phyloP scores from a whole-genome alignment of 2,113 vertebrate species.

The Pundamilia nyererei region DNA sequence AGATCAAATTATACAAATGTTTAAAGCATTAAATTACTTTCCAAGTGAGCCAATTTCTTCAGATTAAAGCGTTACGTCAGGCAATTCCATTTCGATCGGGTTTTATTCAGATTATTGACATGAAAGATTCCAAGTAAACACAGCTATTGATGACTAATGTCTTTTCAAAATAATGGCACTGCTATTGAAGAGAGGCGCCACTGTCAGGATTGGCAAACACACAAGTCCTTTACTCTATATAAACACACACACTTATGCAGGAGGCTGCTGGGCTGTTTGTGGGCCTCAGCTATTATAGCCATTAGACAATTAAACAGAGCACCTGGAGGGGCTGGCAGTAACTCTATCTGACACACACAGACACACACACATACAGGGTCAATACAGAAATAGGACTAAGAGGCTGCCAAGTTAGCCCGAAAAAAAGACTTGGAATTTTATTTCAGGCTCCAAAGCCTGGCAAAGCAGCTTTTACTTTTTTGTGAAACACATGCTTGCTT shows the following conservation, averaged over 20 bases:
- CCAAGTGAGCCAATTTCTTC: neutral
- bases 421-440: neutral
- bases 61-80: neutral
- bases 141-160: neutral
- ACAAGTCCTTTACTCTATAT: neutral
- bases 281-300: neutral
- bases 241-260: neutral
- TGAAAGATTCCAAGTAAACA: neutral
- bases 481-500: neutral
- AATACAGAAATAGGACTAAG: constrained; percentile 13
- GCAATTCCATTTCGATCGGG: neutral
- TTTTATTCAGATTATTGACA: neutral
- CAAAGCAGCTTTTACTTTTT: neutral
- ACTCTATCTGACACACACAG: constrained; percentile 17
- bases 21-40: neutral
- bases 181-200: neutral
- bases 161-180: neutral
- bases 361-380: neutral
- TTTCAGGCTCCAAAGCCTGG: neutral
- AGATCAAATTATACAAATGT: neutral
- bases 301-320: constrained; percentile 40
- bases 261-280: neutral
- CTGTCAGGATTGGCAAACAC: neutral
- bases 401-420: neutral
- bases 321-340: constrained; percentile 10